Percentiles rank a stretch among this genome's conserved stretches.
phyloP scores from a whole-genome alignment of 2,113 vertebrate genomes.

The Etheostoma cragini region DNA sequence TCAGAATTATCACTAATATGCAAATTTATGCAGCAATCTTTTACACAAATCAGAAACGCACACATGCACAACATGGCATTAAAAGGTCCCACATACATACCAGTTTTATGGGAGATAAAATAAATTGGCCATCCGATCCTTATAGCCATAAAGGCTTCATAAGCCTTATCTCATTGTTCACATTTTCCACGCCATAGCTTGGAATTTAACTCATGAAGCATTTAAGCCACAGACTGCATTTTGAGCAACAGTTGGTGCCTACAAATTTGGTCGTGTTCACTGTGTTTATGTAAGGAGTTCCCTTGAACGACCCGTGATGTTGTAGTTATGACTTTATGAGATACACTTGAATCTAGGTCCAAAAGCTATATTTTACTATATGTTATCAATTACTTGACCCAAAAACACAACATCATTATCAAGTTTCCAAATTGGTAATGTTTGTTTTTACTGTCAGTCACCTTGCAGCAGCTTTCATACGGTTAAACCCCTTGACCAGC shows the following conservation, averaged over 20 bases:
- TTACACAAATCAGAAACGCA: neutral
- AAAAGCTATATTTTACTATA: neutral
- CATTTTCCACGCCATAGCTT: neutral
- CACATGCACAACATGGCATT: neutral
- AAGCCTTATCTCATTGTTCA: neutral
- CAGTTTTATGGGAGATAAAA: slow-evolving; percentile 20
- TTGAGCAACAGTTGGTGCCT: neutral
- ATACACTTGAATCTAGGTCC: neutral
- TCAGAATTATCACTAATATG: slow-evolving; percentile 38
- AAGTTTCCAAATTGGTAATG: neutral
- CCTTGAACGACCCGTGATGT: neutral
- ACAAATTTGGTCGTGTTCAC: neutral
- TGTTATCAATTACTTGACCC: neutral
- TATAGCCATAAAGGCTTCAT: slow-evolving; percentile 16
- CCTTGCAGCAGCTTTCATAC: neutral
- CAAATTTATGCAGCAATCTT: slow-evolving; percentile 55
- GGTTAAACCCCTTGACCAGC: neutral
- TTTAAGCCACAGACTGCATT: neutral
- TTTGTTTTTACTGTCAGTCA: neutral
- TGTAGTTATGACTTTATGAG: neutral
- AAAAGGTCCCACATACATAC: neutral
- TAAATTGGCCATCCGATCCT: neutral
- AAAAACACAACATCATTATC: neutral
- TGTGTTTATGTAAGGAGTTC: neutral
- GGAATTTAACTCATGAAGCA: slow-evolving; percentile 4